Conservation (phyloP, 1,140 invertebrate genomes). For the Diplogasteroides magnus region DNA sequence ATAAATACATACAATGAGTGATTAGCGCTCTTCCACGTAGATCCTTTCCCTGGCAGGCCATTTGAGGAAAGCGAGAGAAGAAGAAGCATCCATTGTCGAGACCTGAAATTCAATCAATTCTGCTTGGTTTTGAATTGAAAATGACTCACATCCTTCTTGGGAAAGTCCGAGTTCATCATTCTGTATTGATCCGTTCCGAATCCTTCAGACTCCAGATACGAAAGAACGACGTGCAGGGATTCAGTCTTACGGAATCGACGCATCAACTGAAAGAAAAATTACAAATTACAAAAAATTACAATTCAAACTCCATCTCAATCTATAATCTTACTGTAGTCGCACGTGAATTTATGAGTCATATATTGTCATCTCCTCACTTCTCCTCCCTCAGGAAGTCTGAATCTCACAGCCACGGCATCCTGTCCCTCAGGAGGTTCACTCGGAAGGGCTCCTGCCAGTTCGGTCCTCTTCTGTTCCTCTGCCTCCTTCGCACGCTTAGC, state of each 20-base stretch:
- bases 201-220: conserved; percentile 17
- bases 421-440: conserved; percentile 12
- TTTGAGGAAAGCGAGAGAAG: conserved; percentile 7
- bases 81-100: background rate
- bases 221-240: conserved; percentile 1
- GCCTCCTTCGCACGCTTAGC: conserved; percentile 14
- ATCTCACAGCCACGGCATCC: conserved; percentile 11
- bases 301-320: no score
- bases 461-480: background rate
- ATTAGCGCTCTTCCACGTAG: conserved; percentile 20
- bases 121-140: background rate
- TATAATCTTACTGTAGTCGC: no score
- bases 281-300: no score
- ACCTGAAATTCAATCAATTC: conserved; percentile 3
- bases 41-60: conserved; percentile 25
- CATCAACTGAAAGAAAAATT: conserved; percentile 18
- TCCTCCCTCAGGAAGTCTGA: conserved; percentile 20
- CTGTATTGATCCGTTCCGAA: conserved; percentile 17
- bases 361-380: conserved; percentile 2
- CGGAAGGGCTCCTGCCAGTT: conserved; percentile 11
- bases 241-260: conserved; percentile 22
- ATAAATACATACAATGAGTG: no score
- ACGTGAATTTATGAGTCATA: background rate
- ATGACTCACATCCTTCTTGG: conserved; percentile 24
- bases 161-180: conserved; percentile 25